Evolutionary conservation across 2,888 invertebrate species (phyloP).

Genomic region (Synergus itoensis): DNA sequence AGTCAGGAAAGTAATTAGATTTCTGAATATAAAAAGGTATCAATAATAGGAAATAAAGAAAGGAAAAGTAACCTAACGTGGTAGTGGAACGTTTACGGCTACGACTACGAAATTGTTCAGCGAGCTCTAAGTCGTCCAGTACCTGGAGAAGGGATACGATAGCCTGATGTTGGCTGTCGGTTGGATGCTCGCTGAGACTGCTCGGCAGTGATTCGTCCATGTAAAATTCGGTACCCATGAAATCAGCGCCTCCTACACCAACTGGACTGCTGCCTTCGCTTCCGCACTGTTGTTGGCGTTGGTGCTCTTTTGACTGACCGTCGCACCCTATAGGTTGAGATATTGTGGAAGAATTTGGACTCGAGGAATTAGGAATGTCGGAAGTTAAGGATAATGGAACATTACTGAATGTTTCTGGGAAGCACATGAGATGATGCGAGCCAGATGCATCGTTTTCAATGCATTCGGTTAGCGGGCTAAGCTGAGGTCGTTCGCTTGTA

Average conservation of each 20-base stretch:
- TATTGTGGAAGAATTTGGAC: slow-evolving; percentile 57
- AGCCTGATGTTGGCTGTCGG: slow-evolving; percentile 78
- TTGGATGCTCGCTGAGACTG: slow-evolving; percentile 86
- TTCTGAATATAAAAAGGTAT: slow-evolving; percentile 54
- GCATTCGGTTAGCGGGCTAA: slow-evolving; percentile 72
- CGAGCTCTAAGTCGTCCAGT: slow-evolving; percentile 74
- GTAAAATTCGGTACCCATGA: slow-evolving; percentile 90
- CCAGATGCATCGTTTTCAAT: slow-evolving; percentile 62
- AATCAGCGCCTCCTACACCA: slow-evolving; percentile 80
- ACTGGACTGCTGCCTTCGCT: slow-evolving; percentile 75
- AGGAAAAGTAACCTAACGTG: slow-evolving; percentile 53
- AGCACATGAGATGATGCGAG: slow-evolving; percentile 49
- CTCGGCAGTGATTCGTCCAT: slow-evolving; percentile 93
- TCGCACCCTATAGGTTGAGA: slow-evolving; percentile 71
- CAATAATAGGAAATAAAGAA: slow-evolving; percentile 44
- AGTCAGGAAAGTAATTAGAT: slow-evolving; percentile 49
- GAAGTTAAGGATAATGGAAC: slow-evolving; percentile 32
- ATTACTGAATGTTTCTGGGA: slow-evolving; percentile 33
- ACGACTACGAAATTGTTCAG: slow-evolving; percentile 68
- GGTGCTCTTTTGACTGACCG: slow-evolving; percentile 74
- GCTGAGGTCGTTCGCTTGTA: slow-evolving; percentile 64
- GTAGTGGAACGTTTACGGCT: slow-evolving; percentile 70
- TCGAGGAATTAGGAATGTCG: slow-evolving; percentile 58
- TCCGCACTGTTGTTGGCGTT: slow-evolving; percentile 74
- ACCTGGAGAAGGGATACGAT: slow-evolving; percentile 78